Evolutionary conservation across 2,797 vertebrate species (phyloP), one percentile per base, ranked within the genome.

Genomic region (Channa striata): DNA sequence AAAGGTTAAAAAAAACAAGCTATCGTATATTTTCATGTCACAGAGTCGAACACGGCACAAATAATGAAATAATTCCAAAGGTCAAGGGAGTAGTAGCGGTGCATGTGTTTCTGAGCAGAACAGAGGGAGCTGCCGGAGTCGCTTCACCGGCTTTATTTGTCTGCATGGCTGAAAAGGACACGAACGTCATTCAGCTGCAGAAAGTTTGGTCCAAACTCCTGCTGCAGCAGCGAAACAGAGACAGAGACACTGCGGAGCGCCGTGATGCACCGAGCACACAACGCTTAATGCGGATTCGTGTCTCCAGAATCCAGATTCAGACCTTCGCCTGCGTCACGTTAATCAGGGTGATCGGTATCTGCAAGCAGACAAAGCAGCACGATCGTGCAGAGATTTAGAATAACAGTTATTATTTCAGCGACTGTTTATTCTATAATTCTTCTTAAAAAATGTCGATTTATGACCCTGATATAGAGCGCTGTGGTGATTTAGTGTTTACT

Each of bases 151-250:
- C 8, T 74, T 40, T 54, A 17, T 78, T 37, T 71, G 34, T 67
- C 37, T 79, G 72, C 42, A 42, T 51, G 30, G 57, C 66, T 80
- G 44, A 64, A 77, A 74, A 64, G 53, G 49, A 77, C 69, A 73
- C 43, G 21, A 8, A 44, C 47, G 44, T 53, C 47, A 57, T 43
- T 64, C 36, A 72, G 49, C 70, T 42, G 54, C 40, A 61, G 46
- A 65, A 8, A n/a, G 33, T 25, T 61, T 59, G 48, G 58, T 66
- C 51, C 51, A 61, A n/a, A 59, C 36, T 51, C 33, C 11, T 23
- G 53, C 50, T 36, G 59, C 50, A 58, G 0, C 14, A 57, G 19
- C 6, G 9, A 39, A 11, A 19, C 11, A 34, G 5, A 51, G 17
- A 61, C 9, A 17, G n/a, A 12, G 25, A 20, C 10, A 9, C 36